These are phyloP conservation scores for Cancer borealis DNA, from an alignment of 2,888 invertebrate genomes.

Conservation along the genomic window DNA sequence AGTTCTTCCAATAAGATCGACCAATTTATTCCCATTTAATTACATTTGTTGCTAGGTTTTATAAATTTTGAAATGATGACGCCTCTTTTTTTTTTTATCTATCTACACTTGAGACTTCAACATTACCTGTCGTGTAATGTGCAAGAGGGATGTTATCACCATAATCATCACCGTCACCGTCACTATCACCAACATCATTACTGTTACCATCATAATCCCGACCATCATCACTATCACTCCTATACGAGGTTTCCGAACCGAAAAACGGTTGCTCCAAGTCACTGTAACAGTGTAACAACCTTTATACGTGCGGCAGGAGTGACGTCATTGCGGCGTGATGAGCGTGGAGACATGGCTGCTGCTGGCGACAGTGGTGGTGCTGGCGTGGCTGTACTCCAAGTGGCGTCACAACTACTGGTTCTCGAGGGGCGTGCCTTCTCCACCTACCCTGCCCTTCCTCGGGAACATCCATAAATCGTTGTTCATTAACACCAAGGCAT, in stretches of 20 bases:
- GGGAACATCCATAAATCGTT: background rate
- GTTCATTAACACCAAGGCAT: background rate
- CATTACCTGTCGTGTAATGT: background rate
- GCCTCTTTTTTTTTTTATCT: background rate
- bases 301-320: background rate
- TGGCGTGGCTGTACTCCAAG: slow-evolving; percentile 32
- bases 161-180: background rate
- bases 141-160: no score
- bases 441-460: background rate
- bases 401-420: background rate
- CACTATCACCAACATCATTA: background rate
- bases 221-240: background rate
- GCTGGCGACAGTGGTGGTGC: background rate
- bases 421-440: slow-evolving; percentile 9
- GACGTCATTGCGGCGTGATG: background rate
- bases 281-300: background rate
- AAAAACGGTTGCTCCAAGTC: no score
- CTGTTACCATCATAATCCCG: background rate
- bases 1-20: no score
- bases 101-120: background rate
- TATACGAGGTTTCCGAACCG: background rate
- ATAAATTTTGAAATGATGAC: background rate
- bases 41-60: background rate
- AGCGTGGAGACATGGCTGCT: background rate
- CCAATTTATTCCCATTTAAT: background rate